These are phyloP conservation scores for Planococcus citri DNA, from an alignment of 1,140 invertebrate genomes.

Conservation along the genomic window DNA sequence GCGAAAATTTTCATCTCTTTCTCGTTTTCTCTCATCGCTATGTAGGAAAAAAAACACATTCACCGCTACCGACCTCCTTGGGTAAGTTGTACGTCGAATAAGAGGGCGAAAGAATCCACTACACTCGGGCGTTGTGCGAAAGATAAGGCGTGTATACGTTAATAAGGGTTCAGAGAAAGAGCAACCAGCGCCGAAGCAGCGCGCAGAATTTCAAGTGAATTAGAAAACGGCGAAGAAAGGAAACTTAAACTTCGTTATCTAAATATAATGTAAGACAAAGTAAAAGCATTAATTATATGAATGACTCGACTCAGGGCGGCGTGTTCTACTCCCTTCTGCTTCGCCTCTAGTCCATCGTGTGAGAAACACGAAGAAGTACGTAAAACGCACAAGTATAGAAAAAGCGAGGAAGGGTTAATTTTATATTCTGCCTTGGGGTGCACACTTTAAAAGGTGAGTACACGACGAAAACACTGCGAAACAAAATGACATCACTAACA, in stretches of 20 bases:
- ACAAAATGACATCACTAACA: slow-evolving; percentile 7
- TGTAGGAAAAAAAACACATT: too few relatives aligned
- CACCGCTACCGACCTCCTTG: too few relatives aligned
- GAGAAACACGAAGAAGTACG: slow-evolving; percentile 1
- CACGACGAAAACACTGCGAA: slow-evolving; percentile 5
- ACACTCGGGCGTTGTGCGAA: too few relatives aligned
- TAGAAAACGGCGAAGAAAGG: slow-evolving; percentile 19
- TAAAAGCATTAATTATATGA: slow-evolving; percentile 21
- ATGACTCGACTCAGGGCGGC: not conserved
- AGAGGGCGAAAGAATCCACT: too few relatives aligned
- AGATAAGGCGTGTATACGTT: not conserved
- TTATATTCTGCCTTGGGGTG: slow-evolving; percentile 10
- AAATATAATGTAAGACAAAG: slow-evolving; percentile 15
- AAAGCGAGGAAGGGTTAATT: slow-evolving; percentile 19
- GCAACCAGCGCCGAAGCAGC: slow-evolving; percentile 15
- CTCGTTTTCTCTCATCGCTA: too few relatives aligned
- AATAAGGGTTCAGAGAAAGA: not conserved
- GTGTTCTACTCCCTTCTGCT: not conserved
- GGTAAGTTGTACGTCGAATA: too few relatives aligned
- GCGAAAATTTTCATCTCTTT: too few relatives aligned
- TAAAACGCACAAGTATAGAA: not conserved
- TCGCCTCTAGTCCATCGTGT: too few relatives aligned
- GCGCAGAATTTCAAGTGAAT: slow-evolving; percentile 11
- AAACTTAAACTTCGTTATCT: slow-evolving; percentile 19
- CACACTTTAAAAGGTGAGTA: slow-evolving; percentile 1